Base-by-base conservation (phyloP, 2,888 invertebrate species). In the Dilophus febrilis region DNA sequence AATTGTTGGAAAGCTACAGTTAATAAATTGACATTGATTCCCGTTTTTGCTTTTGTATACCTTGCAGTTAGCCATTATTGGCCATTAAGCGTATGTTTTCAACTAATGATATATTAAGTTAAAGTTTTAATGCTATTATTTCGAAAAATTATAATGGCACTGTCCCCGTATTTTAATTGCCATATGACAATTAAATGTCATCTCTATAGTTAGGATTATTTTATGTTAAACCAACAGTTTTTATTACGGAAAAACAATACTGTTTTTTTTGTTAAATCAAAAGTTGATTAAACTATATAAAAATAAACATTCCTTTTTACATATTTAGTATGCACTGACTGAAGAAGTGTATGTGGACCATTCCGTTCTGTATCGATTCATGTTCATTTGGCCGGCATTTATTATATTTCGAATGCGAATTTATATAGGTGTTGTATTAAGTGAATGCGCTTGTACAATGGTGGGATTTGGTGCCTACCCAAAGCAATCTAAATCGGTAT, bases 391-490 rank as follows among this genome's bases (percentile, higher is more conserved):
- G 66, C 82, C 85, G 1, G 68, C 83, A 43, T 97, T 94, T 58
- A 74, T 84, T 36, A 77, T 77, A 40, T 94, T 95, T 61, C 77
- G 92, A 6, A 79, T 84, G 65, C 73, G 95, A 38, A 81, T 97
- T 47, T 95, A 90, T 57, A 72, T 79, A 12, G 95, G 92, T 0
- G 77, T 95, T 70, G 74, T 82, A 0, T 58, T 95, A 40, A 84
- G 92, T 0, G 94, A 95, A 61, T 83, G 85, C 57, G 85, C 87
- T n/a, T 92, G 92, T 54, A 85, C 86, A 13, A 77, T 84, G 59
- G 80, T 86, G 3, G 91, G 90, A 0, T 65, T 97, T 12, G 97
- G 95, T 3, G 87, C 86, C 2, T 97, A 97, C 61, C 95, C 95
- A 0, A 66, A 66, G 1, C 65, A 67, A 26, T 71, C 77, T 0